These are phyloP conservation scores for Idaea dimidiata DNA, from an alignment of 2,888 invertebrate species.

Conservation along the genomic window DNA sequence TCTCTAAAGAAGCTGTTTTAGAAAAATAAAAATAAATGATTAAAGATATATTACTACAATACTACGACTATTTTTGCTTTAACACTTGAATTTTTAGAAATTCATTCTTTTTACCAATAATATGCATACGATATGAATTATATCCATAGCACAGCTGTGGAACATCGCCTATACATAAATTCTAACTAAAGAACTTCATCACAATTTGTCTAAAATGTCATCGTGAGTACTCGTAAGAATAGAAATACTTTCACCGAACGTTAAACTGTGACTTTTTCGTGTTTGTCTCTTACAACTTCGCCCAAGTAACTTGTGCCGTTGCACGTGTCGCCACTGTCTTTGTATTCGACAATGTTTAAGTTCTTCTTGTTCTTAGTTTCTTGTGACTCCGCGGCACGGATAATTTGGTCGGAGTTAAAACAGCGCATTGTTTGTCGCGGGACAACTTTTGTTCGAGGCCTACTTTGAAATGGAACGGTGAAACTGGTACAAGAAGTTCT, in stretches of 20 bases:
- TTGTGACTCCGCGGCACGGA: background rate
- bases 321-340: background rate
- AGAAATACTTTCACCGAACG: constrained; percentile 64
- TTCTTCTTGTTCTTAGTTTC: background rate
- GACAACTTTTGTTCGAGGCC: background rate
- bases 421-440: background rate
- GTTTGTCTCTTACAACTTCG: background rate
- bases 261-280: constrained; percentile 31
- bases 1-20: too few relatives aligned
- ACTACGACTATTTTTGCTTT: too few relatives aligned
- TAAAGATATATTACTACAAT: too few relatives aligned
- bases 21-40: too few relatives aligned
- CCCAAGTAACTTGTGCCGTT: background rate
- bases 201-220: constrained; percentile 18
- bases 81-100: too few relatives aligned
- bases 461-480: background rate
- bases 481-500: background rate
- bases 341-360: background rate
- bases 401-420: background rate
- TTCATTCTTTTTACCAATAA: too few relatives aligned
- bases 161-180: background rate
- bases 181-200: background rate
- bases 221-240: constrained; percentile 69
- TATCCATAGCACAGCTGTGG: background rate
- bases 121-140: background rate